phyloP scores from a whole-genome alignment of 2,888 invertebrate genomes.

The Serrognathus titanus region DNA sequence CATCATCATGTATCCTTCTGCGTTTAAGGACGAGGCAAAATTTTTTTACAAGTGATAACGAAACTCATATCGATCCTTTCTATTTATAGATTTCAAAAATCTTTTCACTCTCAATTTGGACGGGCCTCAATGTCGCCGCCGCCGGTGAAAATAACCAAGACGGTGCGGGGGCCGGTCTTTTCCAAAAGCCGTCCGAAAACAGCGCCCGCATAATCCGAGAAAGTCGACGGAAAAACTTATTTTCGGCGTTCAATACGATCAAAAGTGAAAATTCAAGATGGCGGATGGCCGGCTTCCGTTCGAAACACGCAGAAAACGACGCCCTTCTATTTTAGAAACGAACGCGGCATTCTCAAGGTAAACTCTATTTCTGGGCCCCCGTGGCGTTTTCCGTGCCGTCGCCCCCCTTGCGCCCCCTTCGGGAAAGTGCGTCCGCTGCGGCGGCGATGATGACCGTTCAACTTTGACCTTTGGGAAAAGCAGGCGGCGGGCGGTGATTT shows the following conservation, averaged over 20 bases:
- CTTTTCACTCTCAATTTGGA: not conserved
- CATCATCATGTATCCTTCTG: too few species aligned
- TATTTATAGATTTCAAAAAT: constrained; percentile 36
- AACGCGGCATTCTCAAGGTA: constrained; percentile 34
- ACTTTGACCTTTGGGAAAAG: constrained; percentile 41
- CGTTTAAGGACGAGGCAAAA: not conserved
- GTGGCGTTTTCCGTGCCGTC: constrained; percentile 5
- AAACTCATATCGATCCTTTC: constrained; percentile 40
- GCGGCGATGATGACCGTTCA: constrained; percentile 24
- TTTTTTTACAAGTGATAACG: constrained; percentile 33
- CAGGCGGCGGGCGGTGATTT: too few species aligned
- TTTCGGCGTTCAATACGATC: constrained; percentile 43
- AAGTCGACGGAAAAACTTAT: not conserved
- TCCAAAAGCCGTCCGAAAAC: too few species aligned
- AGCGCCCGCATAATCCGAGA: too few species aligned
- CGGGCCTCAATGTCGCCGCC: not conserved
- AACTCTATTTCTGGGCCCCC: constrained; percentile 21
- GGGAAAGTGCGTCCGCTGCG: not conserved
- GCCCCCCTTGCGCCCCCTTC: not conserved
- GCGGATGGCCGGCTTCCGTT: constrained; percentile 44
- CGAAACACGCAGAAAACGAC: constrained; percentile 37
- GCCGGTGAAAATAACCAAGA: not conserved
- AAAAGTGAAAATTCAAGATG: constrained; percentile 53
- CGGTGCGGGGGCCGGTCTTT: too few species aligned
- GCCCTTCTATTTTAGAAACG: constrained; percentile 38